Conservation (phyloP, 2,888 invertebrate species). For the Ennomos fuscantarius region DNA sequence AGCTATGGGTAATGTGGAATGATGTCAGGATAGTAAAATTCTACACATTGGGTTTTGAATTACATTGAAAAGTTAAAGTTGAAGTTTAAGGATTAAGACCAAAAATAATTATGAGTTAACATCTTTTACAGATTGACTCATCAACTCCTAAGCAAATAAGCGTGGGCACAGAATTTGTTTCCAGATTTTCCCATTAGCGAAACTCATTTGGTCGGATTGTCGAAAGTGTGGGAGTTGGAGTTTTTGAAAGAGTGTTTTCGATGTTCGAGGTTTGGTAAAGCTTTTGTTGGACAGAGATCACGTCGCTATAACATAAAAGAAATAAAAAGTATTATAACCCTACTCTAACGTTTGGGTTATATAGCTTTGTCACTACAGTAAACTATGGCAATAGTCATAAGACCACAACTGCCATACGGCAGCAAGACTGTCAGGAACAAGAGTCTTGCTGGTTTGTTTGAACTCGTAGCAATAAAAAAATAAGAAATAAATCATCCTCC, state of each 20-base stretch:
- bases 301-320: not conserved
- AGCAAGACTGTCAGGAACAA: too few relatives aligned
- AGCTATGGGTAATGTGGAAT: too few relatives aligned
- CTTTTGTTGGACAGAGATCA: not conserved
- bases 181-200: slow-evolving; percentile 69
- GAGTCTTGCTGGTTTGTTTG: too few relatives aligned
- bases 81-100: too few relatives aligned
- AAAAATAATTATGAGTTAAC: not conserved
- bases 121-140: not conserved
- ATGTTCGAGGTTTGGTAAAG: not conserved
- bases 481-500: slow-evolving; percentile 15
- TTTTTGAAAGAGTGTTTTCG: slow-evolving; percentile 20
- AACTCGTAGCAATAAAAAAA: not conserved
- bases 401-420: too few relatives aligned
- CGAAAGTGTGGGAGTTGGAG: slow-evolving; percentile 31
- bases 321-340: too few relatives aligned
- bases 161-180: slow-evolving; percentile 55
- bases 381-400: too few relatives aligned
- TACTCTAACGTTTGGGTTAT: too few relatives aligned
- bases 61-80: too few relatives aligned
- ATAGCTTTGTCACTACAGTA: too few relatives aligned
- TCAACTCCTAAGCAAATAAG: slow-evolving; percentile 15
- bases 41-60: too few relatives aligned
- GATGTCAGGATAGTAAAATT: too few relatives aligned
- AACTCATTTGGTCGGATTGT: slow-evolving; percentile 63